Evolutionary conservation across 2,888 invertebrate genomes (phyloP), one percentile per base, ranked within the genome.

Genomic region (Strigamia maritima): DNA sequence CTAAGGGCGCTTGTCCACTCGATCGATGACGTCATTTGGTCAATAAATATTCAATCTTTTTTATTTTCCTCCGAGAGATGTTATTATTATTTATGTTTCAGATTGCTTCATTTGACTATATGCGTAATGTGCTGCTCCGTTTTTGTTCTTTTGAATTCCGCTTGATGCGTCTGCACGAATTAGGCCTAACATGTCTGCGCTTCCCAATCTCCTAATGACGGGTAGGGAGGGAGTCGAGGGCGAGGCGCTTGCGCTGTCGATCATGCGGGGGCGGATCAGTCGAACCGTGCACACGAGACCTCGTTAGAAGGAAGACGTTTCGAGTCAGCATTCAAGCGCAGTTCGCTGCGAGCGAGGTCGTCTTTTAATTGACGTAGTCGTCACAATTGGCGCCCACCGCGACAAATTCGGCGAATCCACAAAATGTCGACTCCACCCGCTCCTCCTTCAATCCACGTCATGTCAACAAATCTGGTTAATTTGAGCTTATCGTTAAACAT

Each of bases 181-280:
- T 65, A 65, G 65, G 65, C 65, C 65, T 65, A 65, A 65, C 65
- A 65, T 65, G 65, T 65, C 65, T 65, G 65, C 65, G 65, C 65
- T 65, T 65, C 65, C 65, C 65, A 65, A 65, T 65, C 65, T 65
- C 65, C 65, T 65, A 65, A 65, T 65, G 65, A 65, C 65, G 65
- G 65, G 65, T 24, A 26, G 65, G 65, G 65, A 65, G 65, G 65
- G 65, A 65, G 65, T 65, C 65, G 65, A 65, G 65, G 65, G 65
- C 65, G 65, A 65, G 65, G 65, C 65, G 65, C 65, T 65, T 24
- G 65, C 65, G 65, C 65, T 65, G 65, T 65, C 65, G 65, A 65
- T 65, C 65, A 65, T 65, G 65, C 65, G 65, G 65, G 65, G 65
- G 65, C 65, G 65, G 65, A 65, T 65, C 65, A 65, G 65, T 65